Evolutionary conservation across 2,797 vertebrate genomes (phyloP).

Genomic region (Meriones psammophilus): DNA sequence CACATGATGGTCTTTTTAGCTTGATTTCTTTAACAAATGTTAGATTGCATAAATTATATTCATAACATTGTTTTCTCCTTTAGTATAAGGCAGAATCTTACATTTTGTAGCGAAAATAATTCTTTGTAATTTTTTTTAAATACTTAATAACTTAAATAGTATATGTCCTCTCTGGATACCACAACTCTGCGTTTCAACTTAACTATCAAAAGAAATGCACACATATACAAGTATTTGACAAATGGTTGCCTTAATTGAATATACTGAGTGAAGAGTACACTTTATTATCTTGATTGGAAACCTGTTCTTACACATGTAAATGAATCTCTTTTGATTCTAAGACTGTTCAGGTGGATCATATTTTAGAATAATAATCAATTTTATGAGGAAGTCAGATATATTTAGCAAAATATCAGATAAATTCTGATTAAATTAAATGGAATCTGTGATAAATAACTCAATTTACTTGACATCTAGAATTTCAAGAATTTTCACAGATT

Average conservation of each 20-base stretch:
- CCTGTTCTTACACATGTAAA: conserved; percentile 20
- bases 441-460: neutral
- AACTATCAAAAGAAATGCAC: conserved; percentile 10
- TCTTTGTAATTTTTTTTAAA: neutral
- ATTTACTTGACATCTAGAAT: neutral
- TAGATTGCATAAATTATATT: conserved; percentile 37
- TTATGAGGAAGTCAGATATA: neutral
- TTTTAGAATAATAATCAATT: neutral
- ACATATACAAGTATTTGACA: neutral
- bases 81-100: neutral
- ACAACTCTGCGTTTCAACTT: conserved; percentile 37
- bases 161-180: neutral
- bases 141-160: neutral
- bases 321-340: conserved; percentile 5
- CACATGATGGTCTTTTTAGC: neutral
- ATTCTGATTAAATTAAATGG: neutral
- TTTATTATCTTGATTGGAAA: conserved; percentile 16
- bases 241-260: conserved; percentile 19
- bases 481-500: conserved; percentile 21
- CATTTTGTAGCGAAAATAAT: neutral
- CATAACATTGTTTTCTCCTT: neutral
- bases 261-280: neutral
- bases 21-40: conserved; percentile 13
- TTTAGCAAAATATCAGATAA: neutral
- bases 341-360: conserved; percentile 1